A percentile compares a stretch with the other conserved stretches of the same genome.
These are phyloP conservation scores for Mohoua ochrocephala DNA, from an alignment of 2,113 vertebrate genomes.

Conservation along the genomic window DNA sequence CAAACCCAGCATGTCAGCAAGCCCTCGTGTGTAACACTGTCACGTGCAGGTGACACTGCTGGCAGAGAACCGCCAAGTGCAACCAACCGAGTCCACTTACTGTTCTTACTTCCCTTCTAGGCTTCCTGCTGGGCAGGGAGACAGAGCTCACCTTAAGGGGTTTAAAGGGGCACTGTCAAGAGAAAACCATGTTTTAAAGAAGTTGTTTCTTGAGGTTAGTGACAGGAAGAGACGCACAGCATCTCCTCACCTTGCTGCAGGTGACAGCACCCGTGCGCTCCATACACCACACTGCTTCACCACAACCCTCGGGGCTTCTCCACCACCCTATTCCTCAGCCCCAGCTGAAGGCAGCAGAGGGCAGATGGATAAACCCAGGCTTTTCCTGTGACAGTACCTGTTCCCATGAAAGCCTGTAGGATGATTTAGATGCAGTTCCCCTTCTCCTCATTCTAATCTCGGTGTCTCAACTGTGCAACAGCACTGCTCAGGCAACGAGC, in stretches of 20 bases:
- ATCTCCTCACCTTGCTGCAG: neutral
- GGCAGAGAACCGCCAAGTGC: neutral
- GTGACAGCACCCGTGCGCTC: neutral
- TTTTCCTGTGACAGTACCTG: neutral
- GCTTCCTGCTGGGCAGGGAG: constrained; percentile 73
- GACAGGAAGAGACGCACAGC: neutral
- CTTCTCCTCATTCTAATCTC: neutral
- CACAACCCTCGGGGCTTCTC: fast-evolving
- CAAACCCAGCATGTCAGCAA: neutral
- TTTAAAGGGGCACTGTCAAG: constrained; percentile 73
- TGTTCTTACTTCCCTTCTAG: constrained; percentile 67
- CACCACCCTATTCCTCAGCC: neutral
- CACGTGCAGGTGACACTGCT: neutral
- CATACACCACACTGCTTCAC: neutral
- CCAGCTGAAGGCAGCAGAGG: neutral
- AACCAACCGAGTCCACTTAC: constrained; percentile 66
- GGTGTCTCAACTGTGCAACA: neutral
- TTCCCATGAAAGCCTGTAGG: neutral
- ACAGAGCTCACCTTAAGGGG: constrained; percentile 70
- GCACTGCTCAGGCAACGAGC: neutral
- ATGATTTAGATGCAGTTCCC: neutral
- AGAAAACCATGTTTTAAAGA: constrained; percentile 69
- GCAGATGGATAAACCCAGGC: neutral
- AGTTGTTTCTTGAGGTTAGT: neutral
- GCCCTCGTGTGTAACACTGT: neutral